These are phyloP conservation scores for Cyprinodon tularosa DNA, from an alignment of 2,113 vertebrate species.

Conservation along the genomic window DNA sequence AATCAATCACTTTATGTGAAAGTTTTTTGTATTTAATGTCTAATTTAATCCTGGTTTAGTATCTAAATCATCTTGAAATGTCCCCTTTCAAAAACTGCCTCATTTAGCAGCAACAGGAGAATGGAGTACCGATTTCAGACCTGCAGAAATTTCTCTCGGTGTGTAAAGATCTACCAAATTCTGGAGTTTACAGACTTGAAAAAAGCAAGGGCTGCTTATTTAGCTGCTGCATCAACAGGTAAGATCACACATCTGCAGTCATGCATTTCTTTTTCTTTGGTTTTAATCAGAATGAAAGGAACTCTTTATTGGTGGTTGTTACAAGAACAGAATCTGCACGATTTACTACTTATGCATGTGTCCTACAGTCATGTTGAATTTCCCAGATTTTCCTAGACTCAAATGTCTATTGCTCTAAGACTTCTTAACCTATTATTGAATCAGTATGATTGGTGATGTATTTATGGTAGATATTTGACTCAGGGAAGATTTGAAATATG, in stretches of 20 bases:
- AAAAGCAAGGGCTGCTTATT: conserved; percentile 65
- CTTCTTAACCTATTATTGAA: neutral
- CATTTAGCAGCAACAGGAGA: conserved; percentile 86
- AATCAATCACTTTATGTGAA: neutral
- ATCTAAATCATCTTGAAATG: neutral
- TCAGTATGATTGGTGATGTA: neutral
- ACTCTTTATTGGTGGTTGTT: no score
- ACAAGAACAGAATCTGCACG: no score
- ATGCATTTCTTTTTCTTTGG: neutral
- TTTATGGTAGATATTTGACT: neutral
- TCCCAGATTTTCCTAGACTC: neutral
- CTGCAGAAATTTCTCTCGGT: conserved; percentile 86
- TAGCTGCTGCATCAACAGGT: conserved; percentile 60
- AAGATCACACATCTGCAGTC: neutral
- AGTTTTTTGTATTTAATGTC: neutral
- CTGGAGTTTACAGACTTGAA: conserved; percentile 86
- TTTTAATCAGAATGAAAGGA: no score
- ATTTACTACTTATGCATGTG: neutral
- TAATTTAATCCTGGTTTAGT: neutral
- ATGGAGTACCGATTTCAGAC: conserved; percentile 85
- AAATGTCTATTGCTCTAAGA: neutral
- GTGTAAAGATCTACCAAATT: conserved; percentile 89
- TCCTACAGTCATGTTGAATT: neutral
- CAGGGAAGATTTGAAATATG: neutral
- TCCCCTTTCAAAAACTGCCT: neutral